Evolutionary conservation across 2,797 vertebrate species (phyloP).

Genomic region (Spea hammondii): DNA sequence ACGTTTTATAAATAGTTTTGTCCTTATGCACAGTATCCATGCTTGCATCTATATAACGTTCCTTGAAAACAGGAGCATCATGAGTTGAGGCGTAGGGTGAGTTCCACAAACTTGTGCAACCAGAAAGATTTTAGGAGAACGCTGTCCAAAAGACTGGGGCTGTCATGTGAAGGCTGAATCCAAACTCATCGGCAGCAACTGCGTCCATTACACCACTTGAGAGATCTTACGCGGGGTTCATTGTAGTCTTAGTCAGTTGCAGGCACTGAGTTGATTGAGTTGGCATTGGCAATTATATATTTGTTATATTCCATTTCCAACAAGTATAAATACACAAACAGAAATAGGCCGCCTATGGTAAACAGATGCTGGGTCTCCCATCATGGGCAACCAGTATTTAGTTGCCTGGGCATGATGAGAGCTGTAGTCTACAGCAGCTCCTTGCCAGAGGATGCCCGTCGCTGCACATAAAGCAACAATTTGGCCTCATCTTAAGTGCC

Average conservation of each 20-base stretch:
- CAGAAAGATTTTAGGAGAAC: slow-evolving; percentile 57
- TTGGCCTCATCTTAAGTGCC: slow-evolving; percentile 18
- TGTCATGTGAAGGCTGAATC: slow-evolving; percentile 50
- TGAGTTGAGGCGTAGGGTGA: slow-evolving; percentile 4
- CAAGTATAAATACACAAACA: no score
- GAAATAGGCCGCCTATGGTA: no score
- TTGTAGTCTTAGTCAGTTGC: slow-evolving; percentile 52
- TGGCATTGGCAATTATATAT: slow-evolving; percentile 14
- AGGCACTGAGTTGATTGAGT: slow-evolving; percentile 51
- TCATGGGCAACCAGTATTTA: no score
- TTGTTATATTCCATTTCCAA: slow-evolving; percentile 35
- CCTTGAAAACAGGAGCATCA: slow-evolving; percentile 61
- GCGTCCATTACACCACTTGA: slow-evolving; percentile 21
- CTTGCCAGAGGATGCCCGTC: neutral
- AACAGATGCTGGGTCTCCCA: no score
- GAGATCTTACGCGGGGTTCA: slow-evolving; percentile 33
- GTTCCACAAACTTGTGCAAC: slow-evolving; percentile 16
- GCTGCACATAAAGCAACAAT: neutral
- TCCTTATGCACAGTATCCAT: slow-evolving; percentile 92
- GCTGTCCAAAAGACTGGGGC: slow-evolving; percentile 59
- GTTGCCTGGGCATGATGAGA: neutral
- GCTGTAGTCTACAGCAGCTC: neutral
- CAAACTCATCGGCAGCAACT: slow-evolving; percentile 56
- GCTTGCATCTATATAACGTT: slow-evolving; percentile 84
- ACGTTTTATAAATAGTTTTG: slow-evolving; percentile 98